phyloP scores from a whole-genome alignment of 2,888 invertebrate species.

The Dynastes hyllus region DNA sequence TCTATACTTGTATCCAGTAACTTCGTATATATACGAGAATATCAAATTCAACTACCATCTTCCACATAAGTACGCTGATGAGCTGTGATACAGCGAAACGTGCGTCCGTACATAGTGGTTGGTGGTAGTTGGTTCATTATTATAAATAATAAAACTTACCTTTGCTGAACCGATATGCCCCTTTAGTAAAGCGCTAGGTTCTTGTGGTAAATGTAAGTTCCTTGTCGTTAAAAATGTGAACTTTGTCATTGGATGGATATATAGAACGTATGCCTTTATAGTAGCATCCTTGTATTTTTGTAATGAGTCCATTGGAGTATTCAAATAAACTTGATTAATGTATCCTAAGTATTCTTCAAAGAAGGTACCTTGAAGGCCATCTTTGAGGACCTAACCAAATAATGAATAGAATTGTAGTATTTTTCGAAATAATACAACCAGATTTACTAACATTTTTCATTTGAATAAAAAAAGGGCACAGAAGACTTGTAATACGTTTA shows the following conservation, averaged over 20 bases:
- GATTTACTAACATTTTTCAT: too few species aligned
- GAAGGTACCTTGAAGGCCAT: conserved; percentile 75
- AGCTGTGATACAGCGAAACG: too few species aligned
- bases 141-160: conserved; percentile 62
- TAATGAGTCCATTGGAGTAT: conserved; percentile 61
- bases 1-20: too few species aligned
- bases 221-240: conserved; percentile 76
- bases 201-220: not conserved
- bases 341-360: conserved; percentile 72
- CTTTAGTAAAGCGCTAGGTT: conserved; percentile 1
- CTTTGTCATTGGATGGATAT: conserved; percentile 80
- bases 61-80: too few species aligned
- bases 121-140: too few species aligned
- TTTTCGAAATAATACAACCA: too few species aligned
- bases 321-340: conserved; percentile 73
- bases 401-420: conserved; percentile 9
- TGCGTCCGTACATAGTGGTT: too few species aligned
- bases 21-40: too few species aligned
- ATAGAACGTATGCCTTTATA: conserved; percentile 78
- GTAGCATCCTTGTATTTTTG: conserved; percentile 70
- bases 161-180: conserved; percentile 73
- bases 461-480: too few species aligned
- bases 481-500: too few species aligned
- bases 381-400: conserved; percentile 69
- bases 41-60: too few species aligned